Conservation (phyloP, 2,888 invertebrate species). For the Dynastes grantii region DNA sequence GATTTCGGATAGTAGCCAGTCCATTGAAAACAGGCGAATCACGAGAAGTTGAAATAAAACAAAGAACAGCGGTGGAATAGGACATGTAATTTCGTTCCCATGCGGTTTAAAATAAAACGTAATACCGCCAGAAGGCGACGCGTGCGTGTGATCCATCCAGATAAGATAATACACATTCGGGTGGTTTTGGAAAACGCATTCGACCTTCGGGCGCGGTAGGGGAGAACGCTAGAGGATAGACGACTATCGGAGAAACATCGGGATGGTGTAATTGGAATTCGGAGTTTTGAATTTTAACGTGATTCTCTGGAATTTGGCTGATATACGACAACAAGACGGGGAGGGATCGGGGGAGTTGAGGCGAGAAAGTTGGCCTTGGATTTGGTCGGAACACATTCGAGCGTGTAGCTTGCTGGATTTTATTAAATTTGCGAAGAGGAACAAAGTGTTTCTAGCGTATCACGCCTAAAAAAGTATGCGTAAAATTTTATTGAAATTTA, state of each 20-base stretch:
- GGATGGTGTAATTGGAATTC: conserved; percentile 23
- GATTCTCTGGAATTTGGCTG: conserved; percentile 27
- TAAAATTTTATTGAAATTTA: too few relatives aligned
- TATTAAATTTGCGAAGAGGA: neutral
- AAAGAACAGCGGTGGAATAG: conserved; percentile 18
- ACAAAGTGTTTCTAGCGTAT: neutral
- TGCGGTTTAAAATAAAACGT: conserved; percentile 10
- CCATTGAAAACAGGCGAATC: neutral
- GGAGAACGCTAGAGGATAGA: conserved; percentile 1
- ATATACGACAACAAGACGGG: conserved; percentile 9
- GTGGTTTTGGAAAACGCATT: neutral
- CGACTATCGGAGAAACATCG: conserved; percentile 11
- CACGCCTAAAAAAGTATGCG: too few relatives aligned
- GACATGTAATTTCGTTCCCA: neutral
- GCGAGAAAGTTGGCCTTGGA: neutral
- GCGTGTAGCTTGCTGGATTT: neutral
- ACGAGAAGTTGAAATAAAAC: neutral
- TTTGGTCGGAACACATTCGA: conserved; percentile 7
- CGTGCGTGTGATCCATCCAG: conserved; percentile 22
- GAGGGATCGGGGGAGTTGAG: neutral
- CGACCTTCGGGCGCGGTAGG: neutral
- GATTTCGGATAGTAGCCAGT: too few relatives aligned
- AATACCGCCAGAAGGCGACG: conserved; percentile 17
- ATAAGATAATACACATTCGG: conserved; percentile 25
- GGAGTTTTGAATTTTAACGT: conserved; percentile 43